Percentiles rank a stretch among this genome's conserved stretches.
Evolutionary conservation across 1,140 invertebrate genomes (phyloP).

Genomic region (Gryon sp.): DNA sequence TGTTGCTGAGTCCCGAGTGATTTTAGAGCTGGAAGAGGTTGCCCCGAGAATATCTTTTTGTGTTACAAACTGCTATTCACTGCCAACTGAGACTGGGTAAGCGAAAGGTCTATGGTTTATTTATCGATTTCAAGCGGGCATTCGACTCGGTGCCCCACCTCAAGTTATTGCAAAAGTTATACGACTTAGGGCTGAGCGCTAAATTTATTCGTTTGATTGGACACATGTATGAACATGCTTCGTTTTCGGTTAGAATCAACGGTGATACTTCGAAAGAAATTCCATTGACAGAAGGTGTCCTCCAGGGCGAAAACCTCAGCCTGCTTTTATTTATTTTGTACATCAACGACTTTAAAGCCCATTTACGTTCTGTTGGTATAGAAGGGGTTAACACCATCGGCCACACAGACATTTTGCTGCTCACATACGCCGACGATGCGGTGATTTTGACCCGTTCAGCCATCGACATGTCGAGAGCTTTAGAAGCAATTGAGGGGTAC

Average conservation of each 20-base stretch:
- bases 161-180: slow-evolving; percentile 2
- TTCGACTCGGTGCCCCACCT: not conserved
- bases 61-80: too few relatives aligned
- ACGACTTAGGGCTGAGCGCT: not conserved
- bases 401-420: not conserved
- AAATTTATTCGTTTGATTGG: slow-evolving; percentile 3
- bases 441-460: not conserved
- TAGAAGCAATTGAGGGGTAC: not conserved
- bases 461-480: not conserved
- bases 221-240: not conserved
- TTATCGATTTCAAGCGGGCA: too few relatives aligned
- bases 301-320: not conserved
- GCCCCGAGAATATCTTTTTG: too few relatives aligned
- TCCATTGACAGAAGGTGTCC: not conserved
- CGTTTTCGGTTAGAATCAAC: not conserved
- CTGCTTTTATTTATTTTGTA: not conserved
- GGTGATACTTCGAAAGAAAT: not conserved
- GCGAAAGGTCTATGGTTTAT: too few relatives aligned
- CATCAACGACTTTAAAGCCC: not conserved
- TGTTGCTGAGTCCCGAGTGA: too few relatives aligned
- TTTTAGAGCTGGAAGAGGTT: too few relatives aligned
- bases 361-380: not conserved
- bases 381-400: not conserved
- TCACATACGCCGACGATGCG: slow-evolving; percentile 5
- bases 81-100: too few relatives aligned